Percentiles rank a stretch among this genome's conserved stretches.
Conservation (phyloP, 2,113 vertebrate species). For the Pollimyrus isidori region DNA sequence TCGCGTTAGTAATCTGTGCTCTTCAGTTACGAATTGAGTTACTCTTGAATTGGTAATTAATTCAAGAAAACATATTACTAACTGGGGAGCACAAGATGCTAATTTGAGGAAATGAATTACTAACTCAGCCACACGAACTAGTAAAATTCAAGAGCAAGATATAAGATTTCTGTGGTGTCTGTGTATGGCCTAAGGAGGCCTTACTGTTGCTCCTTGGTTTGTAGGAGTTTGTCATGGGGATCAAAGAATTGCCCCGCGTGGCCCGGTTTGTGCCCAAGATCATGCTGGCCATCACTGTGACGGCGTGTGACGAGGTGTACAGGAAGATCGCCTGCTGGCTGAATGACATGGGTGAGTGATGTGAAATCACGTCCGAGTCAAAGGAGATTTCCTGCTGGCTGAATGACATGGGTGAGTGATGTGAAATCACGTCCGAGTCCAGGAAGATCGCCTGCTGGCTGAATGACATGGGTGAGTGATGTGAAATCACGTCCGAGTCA, state of each 20-base stretch:
- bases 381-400: no score
- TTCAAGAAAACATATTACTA: not conserved
- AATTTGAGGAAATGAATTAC: not conserved
- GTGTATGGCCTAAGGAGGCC: not conserved
- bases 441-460: constrained; percentile 88
- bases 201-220: constrained; percentile 22
- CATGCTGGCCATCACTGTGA: constrained; percentile 85
- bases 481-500: not conserved
- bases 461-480: constrained; percentile 84
- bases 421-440: constrained; percentile 12
- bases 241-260: constrained; percentile 82
- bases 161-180: not conserved
- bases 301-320: constrained; percentile 85
- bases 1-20: not conserved
- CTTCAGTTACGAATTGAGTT: not conserved
- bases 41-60: not conserved
- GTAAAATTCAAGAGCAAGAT: not conserved
- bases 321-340: constrained; percentile 93
- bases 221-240: constrained; percentile 85
- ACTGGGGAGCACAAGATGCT: not conserved
- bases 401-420: constrained; percentile 79
- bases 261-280: constrained; percentile 89
- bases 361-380: not conserved
- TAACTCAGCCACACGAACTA: not conserved
- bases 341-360: constrained; percentile 84